phyloP scores from a whole-genome alignment of 2,888 invertebrate species.

The Callimorpha dominula region DNA sequence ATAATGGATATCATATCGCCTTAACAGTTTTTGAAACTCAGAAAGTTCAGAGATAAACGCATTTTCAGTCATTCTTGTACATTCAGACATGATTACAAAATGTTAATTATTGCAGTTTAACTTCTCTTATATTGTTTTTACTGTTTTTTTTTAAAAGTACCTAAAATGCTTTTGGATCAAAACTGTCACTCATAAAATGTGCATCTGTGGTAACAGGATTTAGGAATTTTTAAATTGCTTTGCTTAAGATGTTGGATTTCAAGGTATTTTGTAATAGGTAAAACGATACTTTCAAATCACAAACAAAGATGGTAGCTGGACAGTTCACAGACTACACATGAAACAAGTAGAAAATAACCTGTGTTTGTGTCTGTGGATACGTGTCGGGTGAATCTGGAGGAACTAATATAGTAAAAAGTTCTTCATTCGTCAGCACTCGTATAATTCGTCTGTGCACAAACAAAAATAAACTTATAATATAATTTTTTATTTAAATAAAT shows the following conservation, averaged over 20 bases:
- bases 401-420: conserved; percentile 64
- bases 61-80: background rate
- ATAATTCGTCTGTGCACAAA: conserved; percentile 81
- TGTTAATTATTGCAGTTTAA: background rate
- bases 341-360: conserved; percentile 61
- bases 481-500: background rate
- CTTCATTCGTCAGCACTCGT: conserved; percentile 77
- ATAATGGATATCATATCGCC: background rate
- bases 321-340: conserved; percentile 23
- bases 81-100: background rate
- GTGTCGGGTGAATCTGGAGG: conserved; percentile 68
- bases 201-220: too few species aligned
- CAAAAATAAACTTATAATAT: conserved; percentile 53
- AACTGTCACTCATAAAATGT: too few species aligned
- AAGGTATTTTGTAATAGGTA: background rate
- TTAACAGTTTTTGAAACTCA: background rate
- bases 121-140: background rate
- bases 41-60: background rate
- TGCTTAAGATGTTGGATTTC: background rate
- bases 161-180: background rate
- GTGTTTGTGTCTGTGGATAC: conserved; percentile 61
- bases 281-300: conserved; percentile 13
- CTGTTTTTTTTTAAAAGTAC: background rate
- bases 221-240: too few species aligned
- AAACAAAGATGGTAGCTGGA: conserved; percentile 19